Conservation (phyloP, 2,113 vertebrate species). For the Cryptoleucopteryx plumbea region DNA sequence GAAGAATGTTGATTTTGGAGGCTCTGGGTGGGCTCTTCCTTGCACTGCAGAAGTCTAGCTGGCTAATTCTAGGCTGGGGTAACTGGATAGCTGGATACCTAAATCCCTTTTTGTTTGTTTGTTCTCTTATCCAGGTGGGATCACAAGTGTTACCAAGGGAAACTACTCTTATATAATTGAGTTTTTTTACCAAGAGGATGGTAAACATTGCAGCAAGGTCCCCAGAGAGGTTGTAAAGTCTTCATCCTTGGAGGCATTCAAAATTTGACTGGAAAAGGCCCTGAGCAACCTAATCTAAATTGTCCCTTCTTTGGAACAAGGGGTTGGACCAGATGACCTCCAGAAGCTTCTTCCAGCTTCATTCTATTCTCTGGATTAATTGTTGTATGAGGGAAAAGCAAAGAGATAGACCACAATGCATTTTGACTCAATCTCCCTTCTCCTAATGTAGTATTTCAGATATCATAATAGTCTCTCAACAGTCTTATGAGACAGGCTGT, state of each 20-base stretch:
- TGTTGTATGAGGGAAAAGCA: background rate
- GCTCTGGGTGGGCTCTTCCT: background rate
- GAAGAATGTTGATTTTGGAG: background rate
- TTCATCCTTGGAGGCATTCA: background rate
- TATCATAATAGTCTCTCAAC: background rate
- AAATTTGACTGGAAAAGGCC: background rate
- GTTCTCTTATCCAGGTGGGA: background rate
- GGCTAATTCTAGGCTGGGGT: background rate
- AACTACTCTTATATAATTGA: background rate
- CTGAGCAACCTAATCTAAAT: background rate
- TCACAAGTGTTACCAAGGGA: background rate
- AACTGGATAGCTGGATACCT: background rate
- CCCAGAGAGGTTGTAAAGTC: background rate
- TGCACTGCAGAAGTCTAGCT: background rate
- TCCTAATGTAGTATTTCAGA: background rate
- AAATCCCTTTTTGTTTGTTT: background rate
- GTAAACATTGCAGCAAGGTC: background rate
- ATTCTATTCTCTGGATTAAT: background rate
- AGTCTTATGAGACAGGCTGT: background rate
- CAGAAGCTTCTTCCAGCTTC: background rate
- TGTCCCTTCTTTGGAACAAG: background rate
- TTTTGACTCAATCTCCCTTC: background rate
- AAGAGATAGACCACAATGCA: background rate
- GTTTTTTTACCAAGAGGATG: background rate
- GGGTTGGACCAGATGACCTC: background rate